Percentiles rank a stretch among this genome's conserved stretches.
Conservation (phyloP, 2,888 invertebrate species). For the Hartigia nigra region DNA sequence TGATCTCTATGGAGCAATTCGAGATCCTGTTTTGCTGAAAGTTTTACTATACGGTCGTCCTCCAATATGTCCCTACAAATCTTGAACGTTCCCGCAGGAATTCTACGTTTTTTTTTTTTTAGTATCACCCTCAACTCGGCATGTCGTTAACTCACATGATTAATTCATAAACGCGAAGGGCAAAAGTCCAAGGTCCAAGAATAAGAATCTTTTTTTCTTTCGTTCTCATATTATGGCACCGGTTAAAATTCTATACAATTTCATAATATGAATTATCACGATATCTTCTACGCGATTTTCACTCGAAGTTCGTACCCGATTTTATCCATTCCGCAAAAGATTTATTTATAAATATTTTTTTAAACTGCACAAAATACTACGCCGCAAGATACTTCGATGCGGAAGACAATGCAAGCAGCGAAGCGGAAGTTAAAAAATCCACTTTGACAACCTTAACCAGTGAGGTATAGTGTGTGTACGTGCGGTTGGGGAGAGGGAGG, state of each 20-base stretch:
- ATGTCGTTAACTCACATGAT: background rate
- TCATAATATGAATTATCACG: background rate
- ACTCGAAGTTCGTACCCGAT: no score
- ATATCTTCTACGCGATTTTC: background rate
- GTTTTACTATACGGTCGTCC: background rate
- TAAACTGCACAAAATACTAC: no score
- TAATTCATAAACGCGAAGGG: background rate
- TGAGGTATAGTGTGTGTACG: background rate
- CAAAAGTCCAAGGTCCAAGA: background rate
- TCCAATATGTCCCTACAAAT: background rate
- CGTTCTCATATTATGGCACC: background rate
- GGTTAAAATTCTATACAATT: background rate
- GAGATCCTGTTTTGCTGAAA: background rate
- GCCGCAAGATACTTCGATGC: background rate
- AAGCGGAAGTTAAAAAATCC: background rate
- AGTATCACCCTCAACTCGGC: background rate
- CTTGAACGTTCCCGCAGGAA: background rate
- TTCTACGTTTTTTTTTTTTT: background rate
- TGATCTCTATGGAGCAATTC: slow-evolving; percentile 3
- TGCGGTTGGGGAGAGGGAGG: no score
- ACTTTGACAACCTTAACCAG: background rate
- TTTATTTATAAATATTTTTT: background rate
- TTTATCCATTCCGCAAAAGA: background rate
- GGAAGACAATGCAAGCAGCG: background rate
- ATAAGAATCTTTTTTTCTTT: background rate